A percentile compares a stretch with the other conserved stretches of the same genome.
phyloP scores from a whole-genome alignment of 2,113 vertebrate species.

The Corvus hawaiiensis region DNA sequence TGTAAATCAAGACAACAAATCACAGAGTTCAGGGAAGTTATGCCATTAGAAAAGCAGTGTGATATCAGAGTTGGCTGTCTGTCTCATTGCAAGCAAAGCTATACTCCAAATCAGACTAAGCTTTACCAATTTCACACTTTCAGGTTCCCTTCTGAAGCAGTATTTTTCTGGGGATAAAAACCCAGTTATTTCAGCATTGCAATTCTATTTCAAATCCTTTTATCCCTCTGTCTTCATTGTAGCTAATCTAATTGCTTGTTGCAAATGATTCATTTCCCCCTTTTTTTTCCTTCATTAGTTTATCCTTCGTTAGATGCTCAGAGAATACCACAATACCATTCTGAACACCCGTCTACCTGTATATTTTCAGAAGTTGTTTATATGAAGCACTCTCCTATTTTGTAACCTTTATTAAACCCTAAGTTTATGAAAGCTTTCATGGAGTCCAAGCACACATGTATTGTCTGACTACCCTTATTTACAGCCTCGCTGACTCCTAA shows the following conservation, averaged over 20 bases:
- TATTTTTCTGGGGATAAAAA: neutral
- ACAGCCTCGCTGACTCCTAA: neutral
- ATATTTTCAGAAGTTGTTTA: neutral
- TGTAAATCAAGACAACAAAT: neutral
- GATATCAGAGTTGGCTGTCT: neutral
- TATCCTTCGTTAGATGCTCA: neutral
- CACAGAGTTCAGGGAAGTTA: neutral
- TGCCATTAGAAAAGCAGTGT: neutral
- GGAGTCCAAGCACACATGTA: fast-evolving
- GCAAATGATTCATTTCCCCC: neutral
- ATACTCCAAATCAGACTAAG: neutral
- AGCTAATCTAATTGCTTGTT: neutral
- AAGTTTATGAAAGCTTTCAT: neutral
- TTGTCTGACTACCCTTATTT: neutral
- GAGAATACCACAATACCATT: neutral
- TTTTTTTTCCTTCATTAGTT: neutral
- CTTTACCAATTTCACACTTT: neutral
- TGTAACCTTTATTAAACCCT: neutral
- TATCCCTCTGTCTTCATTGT: neutral
- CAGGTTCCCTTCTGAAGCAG: neutral
- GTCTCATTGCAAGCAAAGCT: neutral
- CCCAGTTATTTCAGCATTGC: neutral
- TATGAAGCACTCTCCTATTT: neutral
- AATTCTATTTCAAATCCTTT: neutral
- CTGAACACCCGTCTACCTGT: neutral